Evolutionary conservation across 1,140 invertebrate genomes (phyloP).

Genomic region (Trichonephila inaurata): DNA sequence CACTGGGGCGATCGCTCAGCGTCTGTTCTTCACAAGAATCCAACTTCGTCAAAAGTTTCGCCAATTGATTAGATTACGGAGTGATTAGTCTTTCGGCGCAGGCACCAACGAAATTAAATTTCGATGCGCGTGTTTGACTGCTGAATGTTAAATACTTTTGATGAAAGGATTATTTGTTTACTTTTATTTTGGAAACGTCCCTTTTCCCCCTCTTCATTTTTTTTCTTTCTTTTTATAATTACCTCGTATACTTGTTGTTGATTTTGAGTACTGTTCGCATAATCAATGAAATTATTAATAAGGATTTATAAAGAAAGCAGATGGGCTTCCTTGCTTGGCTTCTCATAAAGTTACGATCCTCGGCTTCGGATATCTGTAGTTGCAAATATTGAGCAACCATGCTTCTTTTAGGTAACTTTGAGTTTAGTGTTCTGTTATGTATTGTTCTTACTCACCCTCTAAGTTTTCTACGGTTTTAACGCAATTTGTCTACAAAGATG

Average conservation of each 20-base stretch:
- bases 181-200: neutral
- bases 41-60: conserved; percentile 76
- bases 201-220: neutral
- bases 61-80: conserved; percentile 74
- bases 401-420: too few species aligned
- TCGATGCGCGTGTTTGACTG: conserved; percentile 67
- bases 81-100: conserved; percentile 71
- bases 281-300: conserved; percentile 19
- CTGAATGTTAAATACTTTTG: conserved; percentile 75
- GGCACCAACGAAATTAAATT: conserved; percentile 63
- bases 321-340: neutral
- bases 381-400: too few species aligned
- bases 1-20: conserved; percentile 71
- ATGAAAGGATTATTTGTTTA: conserved; percentile 70
- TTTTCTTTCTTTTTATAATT: conserved; percentile 13
- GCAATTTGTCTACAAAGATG: too few species aligned
- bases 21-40: conserved; percentile 60
- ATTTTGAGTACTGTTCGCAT: conserved; percentile 22
- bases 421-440: too few species aligned
- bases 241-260: neutral
- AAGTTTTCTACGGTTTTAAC: too few species aligned
- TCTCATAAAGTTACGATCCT: too few species aligned
- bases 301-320: neutral
- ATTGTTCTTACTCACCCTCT: too few species aligned
- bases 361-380: too few species aligned